Evolutionary conservation across 2,888 invertebrate genomes (phyloP).

Genomic region (Mesorhabditis sp.): DNA sequence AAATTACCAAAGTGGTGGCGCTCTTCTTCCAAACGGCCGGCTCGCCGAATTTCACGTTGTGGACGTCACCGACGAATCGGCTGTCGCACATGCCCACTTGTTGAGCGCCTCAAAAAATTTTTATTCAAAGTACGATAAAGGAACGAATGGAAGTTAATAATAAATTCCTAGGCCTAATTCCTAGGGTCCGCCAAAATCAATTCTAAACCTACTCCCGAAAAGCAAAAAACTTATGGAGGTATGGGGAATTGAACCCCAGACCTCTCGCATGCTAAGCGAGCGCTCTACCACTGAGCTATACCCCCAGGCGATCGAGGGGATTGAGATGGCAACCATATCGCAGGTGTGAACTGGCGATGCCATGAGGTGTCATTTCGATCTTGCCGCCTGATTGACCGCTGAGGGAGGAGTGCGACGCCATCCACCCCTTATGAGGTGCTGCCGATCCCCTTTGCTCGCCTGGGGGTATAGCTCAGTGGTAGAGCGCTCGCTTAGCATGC

Average conservation of each 20-base stretch:
- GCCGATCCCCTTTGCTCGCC: background rate
- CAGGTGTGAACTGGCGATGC: background rate
- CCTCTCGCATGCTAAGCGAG: conserved; percentile 36
- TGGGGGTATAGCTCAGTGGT: conserved; percentile 36
- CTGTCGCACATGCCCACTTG: no score
- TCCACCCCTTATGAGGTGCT: background rate
- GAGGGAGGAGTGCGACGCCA: background rate
- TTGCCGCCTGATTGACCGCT: no score
- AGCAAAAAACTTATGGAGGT: background rate
- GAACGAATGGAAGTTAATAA: no score
- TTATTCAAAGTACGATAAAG: no score
- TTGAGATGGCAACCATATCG: background rate
- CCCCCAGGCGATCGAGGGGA: conserved; percentile 20
- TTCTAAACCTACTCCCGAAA: no score
- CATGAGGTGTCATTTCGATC: background rate
- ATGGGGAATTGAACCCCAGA: conserved; percentile 2
- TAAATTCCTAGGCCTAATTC: no score
- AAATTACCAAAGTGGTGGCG: no score
- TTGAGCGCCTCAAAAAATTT: no score
- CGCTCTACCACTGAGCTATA: conserved; percentile 49
- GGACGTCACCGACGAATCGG: no score
- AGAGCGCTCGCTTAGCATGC: conserved; percentile 40
- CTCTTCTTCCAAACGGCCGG: no score
- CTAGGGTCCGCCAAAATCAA: no score
- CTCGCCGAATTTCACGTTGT: no score